Conservation (phyloP, 2,113 vertebrate species). For the Labrus mixtus region DNA sequence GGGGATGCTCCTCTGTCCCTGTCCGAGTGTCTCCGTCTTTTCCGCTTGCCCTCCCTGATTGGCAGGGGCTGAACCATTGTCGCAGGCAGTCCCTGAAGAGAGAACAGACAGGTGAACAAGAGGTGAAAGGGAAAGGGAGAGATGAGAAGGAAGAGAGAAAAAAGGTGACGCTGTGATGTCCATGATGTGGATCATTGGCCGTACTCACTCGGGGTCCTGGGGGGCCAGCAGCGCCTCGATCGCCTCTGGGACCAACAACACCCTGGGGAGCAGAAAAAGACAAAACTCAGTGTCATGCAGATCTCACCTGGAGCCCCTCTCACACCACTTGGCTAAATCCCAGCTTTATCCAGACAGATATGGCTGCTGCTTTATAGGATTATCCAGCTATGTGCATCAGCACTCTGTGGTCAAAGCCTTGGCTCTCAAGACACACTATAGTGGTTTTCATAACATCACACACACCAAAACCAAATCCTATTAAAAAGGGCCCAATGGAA, state of each 20-base stretch:
- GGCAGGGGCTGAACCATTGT: conserved; percentile 82
- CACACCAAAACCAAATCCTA: conserved; percentile 70
- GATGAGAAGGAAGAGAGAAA: neutral
- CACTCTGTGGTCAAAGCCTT: conserved; percentile 63
- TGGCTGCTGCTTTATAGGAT: conserved; percentile 69
- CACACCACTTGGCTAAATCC: conserved; percentile 49
- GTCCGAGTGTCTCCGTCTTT: conserved; percentile 73
- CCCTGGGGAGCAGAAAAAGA: conserved; percentile 78
- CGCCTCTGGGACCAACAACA: conserved; percentile 83
- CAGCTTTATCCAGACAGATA: conserved; percentile 57
- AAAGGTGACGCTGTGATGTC: neutral
- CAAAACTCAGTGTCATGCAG: conserved; percentile 56
- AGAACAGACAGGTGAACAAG: conserved; percentile 26
- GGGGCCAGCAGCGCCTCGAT: conserved; percentile 82
- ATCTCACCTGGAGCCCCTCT: conserved; percentile 54
- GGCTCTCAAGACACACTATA: conserved; percentile 66
- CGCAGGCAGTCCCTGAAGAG: conserved; percentile 84
- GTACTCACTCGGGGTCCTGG: conserved; percentile 87
- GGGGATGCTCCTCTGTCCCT: conserved; percentile 47
- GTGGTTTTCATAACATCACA: conserved; percentile 67
- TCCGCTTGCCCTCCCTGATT: conserved; percentile 74
- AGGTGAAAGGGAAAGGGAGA: neutral
- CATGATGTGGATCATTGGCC: conserved; percentile 11
- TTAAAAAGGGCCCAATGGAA: conserved; percentile 62
- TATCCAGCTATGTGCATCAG: conserved; percentile 76